Evolutionary conservation across 2,888 invertebrate genomes (phyloP), one percentile per base, ranked within the genome.

Genomic region (Aporophyla lueneburgensis): DNA sequence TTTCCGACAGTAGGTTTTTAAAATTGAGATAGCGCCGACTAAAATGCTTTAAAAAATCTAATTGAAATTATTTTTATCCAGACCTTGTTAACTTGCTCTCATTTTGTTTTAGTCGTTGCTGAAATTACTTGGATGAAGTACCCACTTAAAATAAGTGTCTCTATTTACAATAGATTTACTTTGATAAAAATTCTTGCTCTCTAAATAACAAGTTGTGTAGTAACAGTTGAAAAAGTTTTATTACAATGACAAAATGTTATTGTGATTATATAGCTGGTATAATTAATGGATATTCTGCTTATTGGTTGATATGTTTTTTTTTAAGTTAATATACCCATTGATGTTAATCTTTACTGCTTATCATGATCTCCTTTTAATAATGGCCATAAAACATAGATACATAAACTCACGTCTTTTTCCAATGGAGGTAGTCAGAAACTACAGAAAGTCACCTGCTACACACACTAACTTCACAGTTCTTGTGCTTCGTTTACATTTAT

Each of bases 111-210:
- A 61, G 85, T 67, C 74, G 40, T 76, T 79, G 54, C 53, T 27
- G 59, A 85, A 84, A 85, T 82, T 70, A 68, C 86, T 69, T 73
- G 53, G 67, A 76, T 79, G 53, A 70, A 85, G 83, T 85, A 74
- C 63, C 33, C 62, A 76, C 70, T 82, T 72, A 71, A 85, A 82
- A 76, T 74, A 85, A 85, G 75, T 78, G 75, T 72, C 74, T 72
- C 51, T 85, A 73, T 85, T 85, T 74, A 85, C 70, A 79, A 82
- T 72, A 85, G 66, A 74, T 81, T 81, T 58, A 76, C 71, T 72
- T 84, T 72, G 21, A 62, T 67, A 63, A 72, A 83, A 82, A 61
- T n/a, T 74, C 51, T 68, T 9, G 53, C 71, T 69, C 61, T 2
- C 5, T 56, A 68, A 54, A 71, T 80, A 74, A 70, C 21, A 70